Percentiles rank a stretch among this genome's conserved stretches.
These are phyloP conservation scores for Nezara viridula DNA, from an alignment of 2,888 invertebrate species.

Conservation along the genomic window DNA sequence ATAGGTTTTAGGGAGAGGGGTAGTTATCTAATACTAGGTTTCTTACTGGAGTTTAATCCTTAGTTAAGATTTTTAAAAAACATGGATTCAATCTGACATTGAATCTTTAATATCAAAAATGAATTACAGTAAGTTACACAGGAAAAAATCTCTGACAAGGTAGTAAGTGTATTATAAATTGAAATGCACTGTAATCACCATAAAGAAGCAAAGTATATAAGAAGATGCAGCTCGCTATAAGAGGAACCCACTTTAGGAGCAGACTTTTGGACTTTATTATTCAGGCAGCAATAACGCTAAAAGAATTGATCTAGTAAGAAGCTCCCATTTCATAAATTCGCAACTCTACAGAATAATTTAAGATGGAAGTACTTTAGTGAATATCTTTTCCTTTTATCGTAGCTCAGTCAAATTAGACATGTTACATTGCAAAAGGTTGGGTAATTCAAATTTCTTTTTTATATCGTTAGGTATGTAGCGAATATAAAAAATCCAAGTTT, in stretches of 20 bases:
- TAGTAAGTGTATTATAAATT: background rate
- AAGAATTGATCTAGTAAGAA: background rate
- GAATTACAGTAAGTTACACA: no score
- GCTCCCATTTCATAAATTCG: background rate
- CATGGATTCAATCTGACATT: no score
- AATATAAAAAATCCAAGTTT: no score
- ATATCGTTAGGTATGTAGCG: no score
- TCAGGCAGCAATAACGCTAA: background rate
- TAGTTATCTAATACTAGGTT: no score
- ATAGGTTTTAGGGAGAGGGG: no score
- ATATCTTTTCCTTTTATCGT: background rate
- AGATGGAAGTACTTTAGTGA: background rate
- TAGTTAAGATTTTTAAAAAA: no score
- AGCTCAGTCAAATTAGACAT: no score
- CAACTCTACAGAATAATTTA: background rate
- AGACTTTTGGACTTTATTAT: background rate
- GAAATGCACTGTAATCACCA: background rate
- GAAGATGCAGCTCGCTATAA: background rate
- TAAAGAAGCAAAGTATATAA: background rate
- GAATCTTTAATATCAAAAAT: no score
- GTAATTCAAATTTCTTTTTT: no score
- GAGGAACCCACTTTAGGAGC: background rate
- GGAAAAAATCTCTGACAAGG: background rate
- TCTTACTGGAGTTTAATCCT: no score
- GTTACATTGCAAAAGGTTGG: no score